A percentile compares a stretch with the other conserved stretches of the same genome.
Evolutionary conservation across 2,797 vertebrate genomes (phyloP).

Genomic region (Onychomys arenicola): DNA sequence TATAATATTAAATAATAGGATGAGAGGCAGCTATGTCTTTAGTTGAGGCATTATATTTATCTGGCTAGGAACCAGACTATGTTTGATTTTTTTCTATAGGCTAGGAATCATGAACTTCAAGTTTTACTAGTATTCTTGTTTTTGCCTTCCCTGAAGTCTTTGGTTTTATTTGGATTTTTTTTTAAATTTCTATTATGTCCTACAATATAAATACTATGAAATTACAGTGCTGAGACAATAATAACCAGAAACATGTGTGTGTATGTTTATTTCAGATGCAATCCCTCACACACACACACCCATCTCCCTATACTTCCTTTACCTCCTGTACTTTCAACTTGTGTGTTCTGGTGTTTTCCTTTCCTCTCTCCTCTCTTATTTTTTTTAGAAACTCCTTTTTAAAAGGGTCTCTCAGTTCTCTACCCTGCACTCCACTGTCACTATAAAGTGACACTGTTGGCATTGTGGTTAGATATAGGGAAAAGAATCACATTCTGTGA

Average conservation of each 20-base stretch:
- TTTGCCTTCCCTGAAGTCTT: conserved; percentile 14
- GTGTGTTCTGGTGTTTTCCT: not conserved
- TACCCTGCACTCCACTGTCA: not conserved
- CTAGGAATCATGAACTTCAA: not conserved
- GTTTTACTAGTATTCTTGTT: not conserved
- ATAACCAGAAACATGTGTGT: not conserved
- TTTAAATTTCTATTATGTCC: not conserved
- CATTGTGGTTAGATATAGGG: not conserved
- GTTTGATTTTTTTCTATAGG: conserved; percentile 40
- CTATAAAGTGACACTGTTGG: not conserved
- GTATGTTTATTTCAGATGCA: not conserved
- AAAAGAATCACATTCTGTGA: not conserved
- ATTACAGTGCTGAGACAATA: not conserved
- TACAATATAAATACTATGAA: not conserved
- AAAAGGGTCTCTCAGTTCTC: not conserved
- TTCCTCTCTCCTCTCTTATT: not conserved
- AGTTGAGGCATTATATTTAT: not conserved
- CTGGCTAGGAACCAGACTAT: not conserved
- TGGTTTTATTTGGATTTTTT: not conserved
- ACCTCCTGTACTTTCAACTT: not conserved
- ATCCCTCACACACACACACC: too few species aligned
- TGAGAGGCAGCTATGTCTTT: not conserved
- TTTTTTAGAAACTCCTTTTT: not conserved
- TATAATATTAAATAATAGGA: not conserved
- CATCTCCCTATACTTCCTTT: not conserved